Conservation (phyloP, 2,888 invertebrate genomes). For the Apantesis nais region DNA sequence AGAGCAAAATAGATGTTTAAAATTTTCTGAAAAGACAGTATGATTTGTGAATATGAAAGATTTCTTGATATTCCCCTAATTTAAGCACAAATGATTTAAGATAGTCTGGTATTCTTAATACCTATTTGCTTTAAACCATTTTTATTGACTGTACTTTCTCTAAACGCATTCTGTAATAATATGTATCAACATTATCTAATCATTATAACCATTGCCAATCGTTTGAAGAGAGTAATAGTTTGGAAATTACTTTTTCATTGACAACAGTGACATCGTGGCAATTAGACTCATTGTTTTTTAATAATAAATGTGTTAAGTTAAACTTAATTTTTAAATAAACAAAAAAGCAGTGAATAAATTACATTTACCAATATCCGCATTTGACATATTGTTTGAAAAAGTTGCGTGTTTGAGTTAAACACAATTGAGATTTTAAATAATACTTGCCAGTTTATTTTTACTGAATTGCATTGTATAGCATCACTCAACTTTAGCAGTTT, state of each 20-base stretch:
- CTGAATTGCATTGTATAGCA: background rate
- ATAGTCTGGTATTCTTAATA: background rate
- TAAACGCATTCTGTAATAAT: conserved; percentile 48
- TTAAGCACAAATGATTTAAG: background rate
- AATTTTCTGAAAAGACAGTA: background rate
- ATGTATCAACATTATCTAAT: conserved; percentile 54
- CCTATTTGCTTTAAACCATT: background rate
- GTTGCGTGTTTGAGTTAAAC: background rate
- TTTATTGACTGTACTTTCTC: conserved; percentile 50
- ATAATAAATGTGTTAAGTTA: conserved; percentile 11
- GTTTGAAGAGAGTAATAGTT: conserved; percentile 10
- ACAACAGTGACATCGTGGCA: conserved; percentile 28
- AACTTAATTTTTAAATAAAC: conserved; percentile 27
- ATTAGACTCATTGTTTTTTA: conserved; percentile 32
- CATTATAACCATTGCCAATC: background rate
- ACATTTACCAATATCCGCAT: background rate
- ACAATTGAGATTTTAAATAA: background rate
- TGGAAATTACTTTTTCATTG: conserved; percentile 26
- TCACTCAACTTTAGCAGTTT: background rate
- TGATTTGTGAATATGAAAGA: background rate
- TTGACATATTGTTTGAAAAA: background rate
- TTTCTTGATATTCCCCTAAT: background rate
- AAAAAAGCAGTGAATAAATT: conserved; percentile 17
- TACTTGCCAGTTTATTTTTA: background rate
- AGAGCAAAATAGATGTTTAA: too few species aligned